Base-by-base conservation (phyloP, 2,113 vertebrate species). In the Zeus faber region DNA sequence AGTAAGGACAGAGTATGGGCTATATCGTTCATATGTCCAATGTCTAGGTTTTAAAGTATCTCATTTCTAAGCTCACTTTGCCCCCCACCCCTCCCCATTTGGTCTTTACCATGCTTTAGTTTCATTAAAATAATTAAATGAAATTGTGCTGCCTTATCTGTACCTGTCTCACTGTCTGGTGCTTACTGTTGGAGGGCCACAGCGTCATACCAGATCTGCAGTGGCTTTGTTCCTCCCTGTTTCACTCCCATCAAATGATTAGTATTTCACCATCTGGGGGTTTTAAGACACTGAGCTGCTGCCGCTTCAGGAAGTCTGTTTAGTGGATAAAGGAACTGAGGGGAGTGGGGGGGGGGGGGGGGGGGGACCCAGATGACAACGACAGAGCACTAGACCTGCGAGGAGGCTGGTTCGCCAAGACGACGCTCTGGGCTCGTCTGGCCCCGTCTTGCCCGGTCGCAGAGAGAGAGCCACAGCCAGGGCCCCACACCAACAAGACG, bases 141-240 rank as follows among this genome's bases (percentile, higher is more conserved):
- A 67, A 70, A 72, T 80, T 80, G 67, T 67, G 69, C 58, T 70
- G 25, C 67, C 72, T 77, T 80, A 80, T 82, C 74, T 47, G 53
- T 50, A 17, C 51, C 33, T 62, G 49, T 51, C 40, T 62, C 35
- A 49, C 2, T 48, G 44, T 76, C 62, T 61, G 0, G 7, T 16
- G 21, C 67, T 50, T 22, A 43, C 59, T 55, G 25, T 70, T 61
- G 72, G 53, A 72, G 59, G 49, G 46, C 55, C 46, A 9, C 68
- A 44, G 63, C 51, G 61, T 1, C 67, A 74, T 54, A 74, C 72
- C 72, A 80, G 72, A 68, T 50, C 66, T 67, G 55, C 67, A 62
- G 62, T 75, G 53, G 62, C 58, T 68, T 24, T 45, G 1, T 70
- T 40, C 58, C 37, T 52, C 75, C 70, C 47, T 62, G 51, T 47